A percentile compares a stretch with the other conserved stretches of the same genome.
phyloP scores from a whole-genome alignment of 2,888 invertebrate genomes.

The Eurois occulta region DNA sequence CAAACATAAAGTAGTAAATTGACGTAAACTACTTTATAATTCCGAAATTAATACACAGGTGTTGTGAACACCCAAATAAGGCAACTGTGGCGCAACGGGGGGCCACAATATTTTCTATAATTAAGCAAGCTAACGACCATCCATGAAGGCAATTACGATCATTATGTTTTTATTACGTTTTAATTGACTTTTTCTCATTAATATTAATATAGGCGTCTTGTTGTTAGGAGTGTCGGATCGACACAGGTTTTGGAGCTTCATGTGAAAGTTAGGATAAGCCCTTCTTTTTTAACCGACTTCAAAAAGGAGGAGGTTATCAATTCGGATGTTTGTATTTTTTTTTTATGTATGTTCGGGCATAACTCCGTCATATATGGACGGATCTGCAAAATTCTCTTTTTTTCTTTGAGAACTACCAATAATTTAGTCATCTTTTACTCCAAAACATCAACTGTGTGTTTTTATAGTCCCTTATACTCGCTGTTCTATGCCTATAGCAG shows the following conservation, averaged over 20 bases:
- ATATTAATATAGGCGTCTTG: slow-evolving; percentile 45
- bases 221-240: slow-evolving; percentile 18
- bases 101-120: slow-evolving; percentile 59
- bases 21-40: slow-evolving; percentile 27
- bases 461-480: too few species aligned
- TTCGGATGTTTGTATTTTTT: too few species aligned
- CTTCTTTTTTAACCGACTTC: too few species aligned
- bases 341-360: too few species aligned
- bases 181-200: slow-evolving; percentile 64
- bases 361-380: too few species aligned
- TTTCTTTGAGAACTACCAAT: too few species aligned
- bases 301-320: too few species aligned
- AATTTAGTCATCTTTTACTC: too few species aligned
- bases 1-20: slow-evolving; percentile 8
- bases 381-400: too few species aligned
- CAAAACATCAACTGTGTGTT: too few species aligned
- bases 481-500: too few species aligned
- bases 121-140: slow-evolving; percentile 56
- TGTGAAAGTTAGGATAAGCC: neutral
- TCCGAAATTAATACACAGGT: slow-evolving; percentile 40
- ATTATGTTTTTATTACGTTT: slow-evolving; percentile 63
- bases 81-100: slow-evolving; percentile 49
- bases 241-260: neutral
- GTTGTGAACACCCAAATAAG: slow-evolving; percentile 52
- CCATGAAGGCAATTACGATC: slow-evolving; percentile 64